Evolutionary conservation across 2,113 vertebrate genomes (phyloP), one percentile per base, ranked within the genome.

Genomic region (Chionodraco myersi): DNA sequence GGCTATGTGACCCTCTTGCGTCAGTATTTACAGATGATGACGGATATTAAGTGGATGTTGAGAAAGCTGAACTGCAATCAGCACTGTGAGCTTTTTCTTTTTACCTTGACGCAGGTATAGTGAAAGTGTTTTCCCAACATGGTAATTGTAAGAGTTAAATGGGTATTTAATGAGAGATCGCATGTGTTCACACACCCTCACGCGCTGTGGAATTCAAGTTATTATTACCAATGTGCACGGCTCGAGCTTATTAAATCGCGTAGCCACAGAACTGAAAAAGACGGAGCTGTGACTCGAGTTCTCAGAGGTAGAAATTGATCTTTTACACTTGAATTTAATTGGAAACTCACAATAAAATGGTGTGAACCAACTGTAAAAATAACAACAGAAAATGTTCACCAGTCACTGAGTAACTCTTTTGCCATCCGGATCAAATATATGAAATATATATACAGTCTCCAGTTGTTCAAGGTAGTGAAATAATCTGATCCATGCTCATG

Each of bases 41-140:
- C 79, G 81, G 66, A 86, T 74, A 85, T 79, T 70, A 82, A 63
- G 70, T 74, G 70, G 75, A 84, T 64, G 83, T 85, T 47, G 74
- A 76, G 49, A 69, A 51, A 86, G 57, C 66, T 76, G 69, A 89
- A 84, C 75, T 73, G 76, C 61, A 84, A 88, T 85, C 80, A 82
- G 80, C 54, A 3, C 61, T 2, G 11, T 62, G 67, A 84, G 72
- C 59, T 86, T 63, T 82, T 82, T 58, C 80, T 30, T 36, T 85
- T 83, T 77, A 80, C 61, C 36, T 66, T 64, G 71, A 64, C 82
- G 54, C 66, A 47, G 51, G 67, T 72, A 65, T 84, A 79, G 47
- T 67, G 30, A 69, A 80, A 66, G 54, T 79, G 73, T 81, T 91
- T 84, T 77, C 66, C 56, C 66, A 78, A 74, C 69, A 73, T 56